These are phyloP conservation scores for Adelphocoris suturalis DNA, from an alignment of 2,888 invertebrate genomes.

Conservation along the genomic window DNA sequence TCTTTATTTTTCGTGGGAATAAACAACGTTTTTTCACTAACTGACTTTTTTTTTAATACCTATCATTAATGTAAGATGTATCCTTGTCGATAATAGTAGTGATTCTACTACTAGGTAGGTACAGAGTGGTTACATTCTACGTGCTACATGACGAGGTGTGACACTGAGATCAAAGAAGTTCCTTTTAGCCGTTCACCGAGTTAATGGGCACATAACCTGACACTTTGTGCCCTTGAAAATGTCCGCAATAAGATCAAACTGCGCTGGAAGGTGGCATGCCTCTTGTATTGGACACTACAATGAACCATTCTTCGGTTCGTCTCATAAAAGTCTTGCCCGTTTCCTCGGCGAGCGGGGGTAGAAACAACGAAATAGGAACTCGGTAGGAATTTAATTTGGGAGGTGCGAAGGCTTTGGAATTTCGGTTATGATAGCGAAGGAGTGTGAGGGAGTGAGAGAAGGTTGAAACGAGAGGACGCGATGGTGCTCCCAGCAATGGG, in stretches of 20 bases:
- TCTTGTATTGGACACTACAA: conserved; percentile 14
- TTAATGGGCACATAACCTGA: conserved; percentile 1
- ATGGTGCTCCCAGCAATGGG: too few relatives aligned
- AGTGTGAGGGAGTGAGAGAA: not conserved
- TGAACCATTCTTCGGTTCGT: conserved; percentile 27
- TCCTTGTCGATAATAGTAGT: too few relatives aligned
- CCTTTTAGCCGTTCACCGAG: too few relatives aligned
- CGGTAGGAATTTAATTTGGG: conserved; percentile 58
- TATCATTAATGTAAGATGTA: too few relatives aligned
- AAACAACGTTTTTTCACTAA: too few relatives aligned
- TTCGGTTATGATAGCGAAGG: conserved; percentile 47
- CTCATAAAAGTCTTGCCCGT: conserved; percentile 30
- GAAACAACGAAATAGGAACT: not conserved
- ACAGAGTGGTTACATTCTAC: too few relatives aligned
- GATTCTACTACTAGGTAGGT: too few relatives aligned
- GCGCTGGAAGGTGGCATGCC: not conserved
- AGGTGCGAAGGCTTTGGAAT: conserved; percentile 59
- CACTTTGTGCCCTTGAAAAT: not conserved
- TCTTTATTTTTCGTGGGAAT: too few relatives aligned
- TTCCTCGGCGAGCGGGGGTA: not conserved
- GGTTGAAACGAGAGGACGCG: not conserved
- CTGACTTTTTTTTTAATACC: too few relatives aligned
- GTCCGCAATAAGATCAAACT: not conserved
- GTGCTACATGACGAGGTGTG: too few relatives aligned
- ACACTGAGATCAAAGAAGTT: too few relatives aligned